These are phyloP conservation scores for Phengaris arion DNA, from an alignment of 2,888 invertebrate species.

Conservation along the genomic window DNA sequence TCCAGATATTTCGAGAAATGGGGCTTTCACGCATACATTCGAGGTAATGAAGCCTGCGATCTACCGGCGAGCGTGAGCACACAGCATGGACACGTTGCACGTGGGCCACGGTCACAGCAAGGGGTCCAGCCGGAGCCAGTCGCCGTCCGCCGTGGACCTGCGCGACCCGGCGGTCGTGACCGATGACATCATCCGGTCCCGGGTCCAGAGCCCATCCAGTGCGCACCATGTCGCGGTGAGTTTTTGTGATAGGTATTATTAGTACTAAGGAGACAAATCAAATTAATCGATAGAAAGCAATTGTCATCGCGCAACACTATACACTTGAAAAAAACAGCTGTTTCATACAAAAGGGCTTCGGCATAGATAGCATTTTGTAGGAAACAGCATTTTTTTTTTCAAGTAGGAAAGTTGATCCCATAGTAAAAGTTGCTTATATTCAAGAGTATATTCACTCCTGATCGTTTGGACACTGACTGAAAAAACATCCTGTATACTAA, in stretches of 20 bases:
- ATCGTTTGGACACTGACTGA: too few relatives aligned
- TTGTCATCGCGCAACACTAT: too few relatives aligned
- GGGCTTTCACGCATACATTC: background rate
- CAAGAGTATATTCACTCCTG: too few relatives aligned
- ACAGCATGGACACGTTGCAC: conserved; percentile 68
- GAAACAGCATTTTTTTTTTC: too few relatives aligned
- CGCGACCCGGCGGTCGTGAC: conserved; percentile 64
- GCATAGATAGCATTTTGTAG: too few relatives aligned
- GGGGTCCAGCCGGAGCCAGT: conserved; percentile 82
- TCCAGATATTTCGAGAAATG: conserved; percentile 13
- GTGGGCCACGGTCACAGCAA: conserved; percentile 76
- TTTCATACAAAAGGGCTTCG: too few relatives aligned
- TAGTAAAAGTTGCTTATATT: too few relatives aligned
- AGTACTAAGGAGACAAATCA: too few relatives aligned
- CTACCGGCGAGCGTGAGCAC: conserved; percentile 18
- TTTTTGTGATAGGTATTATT: background rate
- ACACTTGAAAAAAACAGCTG: too few relatives aligned
- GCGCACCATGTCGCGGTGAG: conserved; percentile 57
- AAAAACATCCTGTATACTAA: too few relatives aligned
- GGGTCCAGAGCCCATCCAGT: conserved; percentile 71
- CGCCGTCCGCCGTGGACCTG: conserved; percentile 76
- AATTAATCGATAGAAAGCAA: too few relatives aligned
- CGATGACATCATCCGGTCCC: conserved; percentile 69
- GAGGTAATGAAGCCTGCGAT: conserved; percentile 5
- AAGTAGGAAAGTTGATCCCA: too few relatives aligned